A percentile compares a stretch with the other conserved stretches of the same genome.
These are phyloP conservation scores for Lutjanus erythropterus DNA, from an alignment of 2,113 vertebrate genomes.

Conservation along the genomic window DNA sequence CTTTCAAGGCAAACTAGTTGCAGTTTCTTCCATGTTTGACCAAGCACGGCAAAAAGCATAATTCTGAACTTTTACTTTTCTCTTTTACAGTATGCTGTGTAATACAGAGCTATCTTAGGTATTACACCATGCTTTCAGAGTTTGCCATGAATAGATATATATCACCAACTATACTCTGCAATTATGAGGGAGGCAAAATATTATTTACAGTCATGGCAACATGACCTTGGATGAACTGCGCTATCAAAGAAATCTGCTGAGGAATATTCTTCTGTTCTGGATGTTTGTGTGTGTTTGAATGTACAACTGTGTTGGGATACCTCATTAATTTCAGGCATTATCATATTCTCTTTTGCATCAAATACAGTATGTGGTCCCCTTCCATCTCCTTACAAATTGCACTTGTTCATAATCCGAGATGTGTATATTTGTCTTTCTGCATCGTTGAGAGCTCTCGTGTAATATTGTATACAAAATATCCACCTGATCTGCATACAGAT, in stretches of 20 bases:
- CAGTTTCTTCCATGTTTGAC: constrained; percentile 19
- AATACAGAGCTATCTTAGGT: not conserved
- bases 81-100: not conserved
- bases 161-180: not conserved
- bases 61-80: constrained; percentile 1
- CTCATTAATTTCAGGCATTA: not conserved
- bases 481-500: too few species aligned
- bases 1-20: constrained; percentile 22
- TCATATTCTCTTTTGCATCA: constrained; percentile 1
- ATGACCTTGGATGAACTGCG: constrained; percentile 5
- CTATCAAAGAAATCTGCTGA: not conserved
- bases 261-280: too few species aligned
- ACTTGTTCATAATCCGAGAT: not conserved
- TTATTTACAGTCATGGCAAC: constrained; percentile 5
- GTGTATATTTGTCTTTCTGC: constrained; percentile 6
- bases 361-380: not conserved
- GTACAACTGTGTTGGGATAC: not conserved
- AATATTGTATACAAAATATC: not conserved
- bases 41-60: not conserved
- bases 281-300: not conserved
- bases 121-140: constrained; percentile 1
- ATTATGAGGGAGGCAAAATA: not conserved
- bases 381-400: not conserved
- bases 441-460: not conserved
- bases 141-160: not conserved